These are phyloP conservation scores for Globodera rostochiensis DNA, from an alignment of 1,140 invertebrate genomes.

Conservation along the genomic window DNA sequence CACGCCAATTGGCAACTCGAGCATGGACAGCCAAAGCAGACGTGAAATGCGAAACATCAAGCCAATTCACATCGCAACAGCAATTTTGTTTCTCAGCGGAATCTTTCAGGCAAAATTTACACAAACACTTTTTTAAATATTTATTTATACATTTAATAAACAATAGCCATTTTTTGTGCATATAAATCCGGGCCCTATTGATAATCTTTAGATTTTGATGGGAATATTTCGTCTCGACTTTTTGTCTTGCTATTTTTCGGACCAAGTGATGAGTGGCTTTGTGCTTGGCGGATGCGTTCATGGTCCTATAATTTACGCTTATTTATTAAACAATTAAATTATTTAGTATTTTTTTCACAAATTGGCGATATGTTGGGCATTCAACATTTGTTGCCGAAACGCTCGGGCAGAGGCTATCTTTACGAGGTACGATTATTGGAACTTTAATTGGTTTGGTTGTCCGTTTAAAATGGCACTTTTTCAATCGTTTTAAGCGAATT, in stretches of 20 bases:
- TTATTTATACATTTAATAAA: not conserved
- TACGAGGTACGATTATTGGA: slow-evolving; percentile 22
- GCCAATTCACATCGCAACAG: slow-evolving; percentile 60
- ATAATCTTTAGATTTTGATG: slow-evolving; percentile 55
- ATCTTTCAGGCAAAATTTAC: slow-evolving; percentile 49
- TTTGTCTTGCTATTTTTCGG: slow-evolving; percentile 63
- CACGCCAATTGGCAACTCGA: slow-evolving; percentile 8
- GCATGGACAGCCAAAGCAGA: slow-evolving; percentile 12
- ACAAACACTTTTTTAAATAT: not conserved
- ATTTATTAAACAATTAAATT: not conserved
- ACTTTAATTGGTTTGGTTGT: not conserved
- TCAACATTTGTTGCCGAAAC: slow-evolving; percentile 45
- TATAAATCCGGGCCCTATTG: no score
- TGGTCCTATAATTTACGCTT: not conserved
- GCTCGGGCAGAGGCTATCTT: slow-evolving; percentile 57
- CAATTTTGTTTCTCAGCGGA: slow-evolving; percentile 59
- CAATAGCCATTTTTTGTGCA: no score
- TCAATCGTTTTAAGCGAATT: slow-evolving; percentile 46
- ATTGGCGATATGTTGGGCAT: slow-evolving; percentile 61
- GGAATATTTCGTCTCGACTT: slow-evolving; percentile 61
- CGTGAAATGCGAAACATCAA: slow-evolving; percentile 34
- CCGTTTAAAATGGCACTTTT: not conserved
- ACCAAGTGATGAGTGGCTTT: slow-evolving; percentile 65
- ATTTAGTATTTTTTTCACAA: slow-evolving; percentile 57
- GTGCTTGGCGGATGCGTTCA: slow-evolving; percentile 60